Conservation (phyloP, 2,113 vertebrate species). For the Corythaeola cristata region DNA sequence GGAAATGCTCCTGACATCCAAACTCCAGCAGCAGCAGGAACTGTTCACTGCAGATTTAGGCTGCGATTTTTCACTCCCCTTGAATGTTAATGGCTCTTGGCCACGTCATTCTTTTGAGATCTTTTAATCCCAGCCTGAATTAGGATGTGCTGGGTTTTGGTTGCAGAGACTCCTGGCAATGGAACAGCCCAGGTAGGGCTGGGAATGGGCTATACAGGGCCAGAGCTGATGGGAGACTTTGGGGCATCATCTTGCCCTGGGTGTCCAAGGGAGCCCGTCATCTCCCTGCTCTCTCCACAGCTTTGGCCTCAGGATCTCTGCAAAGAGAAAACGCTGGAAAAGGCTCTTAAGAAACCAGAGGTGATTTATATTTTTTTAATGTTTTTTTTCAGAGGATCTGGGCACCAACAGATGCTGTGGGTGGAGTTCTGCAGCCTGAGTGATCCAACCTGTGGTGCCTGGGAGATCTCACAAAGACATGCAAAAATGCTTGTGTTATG, state of each 20-base stretch:
- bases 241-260: neutral
- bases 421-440: neutral
- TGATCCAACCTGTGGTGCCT: neutral
- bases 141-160: neutral
- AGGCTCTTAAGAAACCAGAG: neutral
- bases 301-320: neutral
- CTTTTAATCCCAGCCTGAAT: neutral
- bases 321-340: neutral
- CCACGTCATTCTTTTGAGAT: neutral
- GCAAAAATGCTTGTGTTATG: neutral
- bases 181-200: neutral
- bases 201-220: neutral
- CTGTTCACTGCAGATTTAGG: neutral
- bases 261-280: neutral
- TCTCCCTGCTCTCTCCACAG: neutral
- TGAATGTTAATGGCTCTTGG: neutral
- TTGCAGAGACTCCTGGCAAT: fast-evolving
- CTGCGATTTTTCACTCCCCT: neutral
- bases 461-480: neutral
- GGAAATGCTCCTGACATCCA: constrained; percentile 48
- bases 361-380: neutral
- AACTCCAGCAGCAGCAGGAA: neutral
- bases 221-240: neutral
- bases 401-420: neutral
- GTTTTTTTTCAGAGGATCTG: neutral